Evolutionary conservation across 2,113 vertebrate species (phyloP).

Genomic region (Narcine bancroftii): DNA sequence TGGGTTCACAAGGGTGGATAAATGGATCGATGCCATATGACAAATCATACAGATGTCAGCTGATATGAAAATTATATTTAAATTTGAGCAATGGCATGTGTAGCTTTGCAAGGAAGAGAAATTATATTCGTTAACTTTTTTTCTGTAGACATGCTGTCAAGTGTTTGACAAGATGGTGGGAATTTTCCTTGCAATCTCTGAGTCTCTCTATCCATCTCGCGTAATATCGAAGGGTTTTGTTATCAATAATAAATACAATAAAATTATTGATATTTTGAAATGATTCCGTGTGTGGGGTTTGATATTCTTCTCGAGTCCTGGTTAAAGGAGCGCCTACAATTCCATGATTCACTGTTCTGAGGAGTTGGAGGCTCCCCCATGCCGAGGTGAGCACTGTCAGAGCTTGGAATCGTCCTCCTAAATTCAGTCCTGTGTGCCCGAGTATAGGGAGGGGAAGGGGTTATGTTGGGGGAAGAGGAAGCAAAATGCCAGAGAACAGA

Average conservation of each 20-base stretch:
- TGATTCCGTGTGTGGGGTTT: constrained; percentile 20
- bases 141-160: not conserved
- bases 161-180: not conserved
- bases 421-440: not conserved
- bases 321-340: not conserved
- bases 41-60: constrained; percentile 6
- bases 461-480: not conserved
- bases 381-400: not conserved
- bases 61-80: constrained; percentile 5
- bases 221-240: not conserved
- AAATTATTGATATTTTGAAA: not conserved
- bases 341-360: not conserved
- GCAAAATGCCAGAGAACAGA: not conserved
- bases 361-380: too few species aligned
- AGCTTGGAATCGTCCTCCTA: not conserved
- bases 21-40: not conserved
- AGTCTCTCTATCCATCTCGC: not conserved
- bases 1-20: not conserved
- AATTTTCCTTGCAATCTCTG: not conserved
- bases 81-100: not conserved
- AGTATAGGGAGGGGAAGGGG: not conserved
- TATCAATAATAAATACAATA: not conserved
- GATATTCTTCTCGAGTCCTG: not conserved
- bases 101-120: not conserved
- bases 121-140: not conserved